Conservation (phyloP, 2,797 vertebrate species). For the Brotogeris chrysoptera region DNA sequence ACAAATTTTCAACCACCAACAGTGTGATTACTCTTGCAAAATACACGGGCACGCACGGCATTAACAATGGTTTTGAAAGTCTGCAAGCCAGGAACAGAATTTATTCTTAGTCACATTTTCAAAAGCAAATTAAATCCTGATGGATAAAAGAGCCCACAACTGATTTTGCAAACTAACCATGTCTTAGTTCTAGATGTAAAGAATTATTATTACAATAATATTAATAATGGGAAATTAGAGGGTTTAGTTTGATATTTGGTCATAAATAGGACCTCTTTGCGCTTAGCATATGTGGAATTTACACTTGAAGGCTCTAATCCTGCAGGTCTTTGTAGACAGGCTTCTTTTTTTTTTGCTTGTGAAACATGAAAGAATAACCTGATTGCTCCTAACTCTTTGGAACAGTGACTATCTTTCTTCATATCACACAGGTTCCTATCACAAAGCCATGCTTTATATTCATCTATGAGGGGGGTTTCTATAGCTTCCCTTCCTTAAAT, state of each 20-base stretch:
- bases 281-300: background rate
- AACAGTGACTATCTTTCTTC: background rate
- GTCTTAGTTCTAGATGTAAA: background rate
- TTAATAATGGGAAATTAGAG: background rate
- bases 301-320: background rate
- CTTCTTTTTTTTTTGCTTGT: accelerated
- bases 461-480: background rate
- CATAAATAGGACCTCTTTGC: background rate
- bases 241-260: background rate
- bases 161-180: background rate
- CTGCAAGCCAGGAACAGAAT: background rate
- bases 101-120: background rate
- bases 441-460: background rate
- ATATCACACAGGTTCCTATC: background rate
- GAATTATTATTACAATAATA: background rate
- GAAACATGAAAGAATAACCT: background rate
- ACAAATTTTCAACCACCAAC: background rate
- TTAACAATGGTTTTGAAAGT: background rate
- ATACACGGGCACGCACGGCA: background rate
- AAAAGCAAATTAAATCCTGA: background rate
- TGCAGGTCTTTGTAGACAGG: background rate
- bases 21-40: background rate
- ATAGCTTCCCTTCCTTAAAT: background rate
- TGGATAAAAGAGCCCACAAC: background rate
- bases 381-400: background rate